Base-by-base conservation (phyloP, 2,113 vertebrate genomes). In the Morone chrysops region DNA sequence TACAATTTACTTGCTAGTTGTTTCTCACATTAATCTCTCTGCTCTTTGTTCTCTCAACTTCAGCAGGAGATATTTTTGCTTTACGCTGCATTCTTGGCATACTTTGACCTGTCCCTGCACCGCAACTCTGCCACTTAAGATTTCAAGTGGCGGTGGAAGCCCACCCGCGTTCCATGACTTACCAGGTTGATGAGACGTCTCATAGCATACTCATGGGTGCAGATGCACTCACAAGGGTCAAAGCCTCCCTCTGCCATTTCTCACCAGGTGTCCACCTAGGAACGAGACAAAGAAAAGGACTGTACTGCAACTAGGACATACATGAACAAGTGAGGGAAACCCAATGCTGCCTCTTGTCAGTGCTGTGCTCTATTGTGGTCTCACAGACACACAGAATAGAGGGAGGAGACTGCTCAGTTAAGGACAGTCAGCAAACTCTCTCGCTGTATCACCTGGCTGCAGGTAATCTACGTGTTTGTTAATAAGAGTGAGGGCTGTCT, bases 171-270 rank as follows among this genome's bases (percentile, higher is more conserved):
- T 57, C 0, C 18, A 31, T 43, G 13, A 87, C 97, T 96, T 94
- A 99, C 98, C 97, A 99, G 95, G 92, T 97, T 98, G 92, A 99
- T 96, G 87, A 99, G 95, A 71, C 98, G 96, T 89, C 97, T 96
- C 98, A 99, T 99, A 4, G 97, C 97, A 83, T 98, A 95, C 91
- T 99, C 97, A 81, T 99, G 97, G 0, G 96, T 97, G 95, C 98
- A 99, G 92, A 99, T 95, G 90, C 98, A 99, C 94, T 99, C 98
- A 84, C 98, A 99, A 38, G 97, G 97, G 95, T 99, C 98, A 87
- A 96, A 99, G 83, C 97, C 97, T 85, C 96, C 98, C 93, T 99
- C 98, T 59, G 98, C 98, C 98, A 99, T 99, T 92, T 92, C 90
- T 94, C 84, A 78, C 84, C 88, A 56, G 5, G 41, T 3, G 57